Percentiles rank a stretch among this genome's conserved stretches.
phyloP scores from a whole-genome alignment of 1,140 invertebrate genomes.

The Drosophila orena region DNA sequence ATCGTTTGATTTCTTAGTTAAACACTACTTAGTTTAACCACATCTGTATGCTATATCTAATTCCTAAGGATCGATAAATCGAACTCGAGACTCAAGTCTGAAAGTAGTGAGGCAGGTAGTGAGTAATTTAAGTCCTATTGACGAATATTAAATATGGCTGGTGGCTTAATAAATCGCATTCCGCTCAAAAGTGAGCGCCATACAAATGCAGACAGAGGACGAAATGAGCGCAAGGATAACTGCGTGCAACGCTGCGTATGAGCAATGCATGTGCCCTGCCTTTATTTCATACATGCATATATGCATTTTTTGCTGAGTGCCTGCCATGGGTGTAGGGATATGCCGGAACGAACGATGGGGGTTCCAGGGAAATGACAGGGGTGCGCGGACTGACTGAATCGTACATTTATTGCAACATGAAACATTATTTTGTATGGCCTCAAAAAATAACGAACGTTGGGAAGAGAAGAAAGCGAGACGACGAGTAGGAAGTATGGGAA shows the following conservation, averaged over 20 bases:
- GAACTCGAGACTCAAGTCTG: not conserved
- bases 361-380: conserved; percentile 19
- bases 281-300: conserved; percentile 36
- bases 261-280: conserved; percentile 43
- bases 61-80: not conserved
- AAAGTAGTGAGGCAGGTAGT: not conserved
- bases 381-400: conserved; percentile 41
- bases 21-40: no score
- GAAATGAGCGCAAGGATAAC: conserved; percentile 77
- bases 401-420: conserved; percentile 84
- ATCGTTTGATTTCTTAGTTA: no score
- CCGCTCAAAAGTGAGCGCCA: conserved; percentile 41
- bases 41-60: not conserved
- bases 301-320: conserved; percentile 43
- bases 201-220: conserved; percentile 18
- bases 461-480: conserved; percentile 23
- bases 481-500: conserved; percentile 14
- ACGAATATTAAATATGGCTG: conserved; percentile 36
- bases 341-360: conserved; percentile 23
- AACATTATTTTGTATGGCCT: conserved; percentile 82
- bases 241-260: conserved; percentile 75
- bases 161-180: conserved; percentile 48
- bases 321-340: conserved; percentile 33
- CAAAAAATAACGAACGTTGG: conserved; percentile 60
- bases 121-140: conserved; percentile 8